Evolutionary conservation across 2,888 invertebrate genomes (phyloP).

Genomic region (Glaucopsyche alexis): DNA sequence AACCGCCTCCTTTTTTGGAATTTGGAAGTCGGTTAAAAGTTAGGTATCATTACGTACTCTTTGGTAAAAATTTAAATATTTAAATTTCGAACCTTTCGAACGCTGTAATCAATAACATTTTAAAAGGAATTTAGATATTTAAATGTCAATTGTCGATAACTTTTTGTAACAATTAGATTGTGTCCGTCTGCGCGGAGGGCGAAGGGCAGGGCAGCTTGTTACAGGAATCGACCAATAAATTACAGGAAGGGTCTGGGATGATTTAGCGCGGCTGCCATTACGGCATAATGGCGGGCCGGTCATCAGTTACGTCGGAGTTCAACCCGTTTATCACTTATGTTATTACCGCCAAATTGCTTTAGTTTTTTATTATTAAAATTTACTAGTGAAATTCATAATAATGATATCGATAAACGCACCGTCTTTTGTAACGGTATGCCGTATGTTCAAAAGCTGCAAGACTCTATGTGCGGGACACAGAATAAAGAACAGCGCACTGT

Average conservation of each 20-base stretch:
- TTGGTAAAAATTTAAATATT: not conserved
- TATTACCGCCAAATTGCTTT: constrained; percentile 7
- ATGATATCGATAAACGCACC: too few relatives aligned
- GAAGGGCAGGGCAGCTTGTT: constrained; percentile 15
- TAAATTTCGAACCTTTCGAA: not conserved
- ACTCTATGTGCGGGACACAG: too few relatives aligned
- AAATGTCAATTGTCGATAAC: not conserved
- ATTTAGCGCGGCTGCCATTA: constrained; percentile 12
- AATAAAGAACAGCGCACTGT: too few relatives aligned
- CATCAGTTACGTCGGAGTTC: constrained; percentile 16
- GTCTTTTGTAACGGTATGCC: too few relatives aligned
- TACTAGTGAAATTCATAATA: not conserved
- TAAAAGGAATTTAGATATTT: not conserved
- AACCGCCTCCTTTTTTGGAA: too few relatives aligned
- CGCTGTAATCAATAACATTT: not conserved
- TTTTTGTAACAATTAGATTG: not conserved
- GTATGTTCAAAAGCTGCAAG: too few relatives aligned
- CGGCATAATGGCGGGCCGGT: not conserved
- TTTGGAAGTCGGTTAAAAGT: too few relatives aligned
- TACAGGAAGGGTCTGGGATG: constrained; percentile 20
- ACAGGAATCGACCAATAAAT: constrained; percentile 16
- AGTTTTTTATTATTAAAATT: not conserved
- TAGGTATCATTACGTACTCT: not conserved
- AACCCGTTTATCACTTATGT: constrained; percentile 13
- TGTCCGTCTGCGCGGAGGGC: not conserved